Conservation (phyloP, 1,140 invertebrate species). For the Epicauta chinensis region DNA sequence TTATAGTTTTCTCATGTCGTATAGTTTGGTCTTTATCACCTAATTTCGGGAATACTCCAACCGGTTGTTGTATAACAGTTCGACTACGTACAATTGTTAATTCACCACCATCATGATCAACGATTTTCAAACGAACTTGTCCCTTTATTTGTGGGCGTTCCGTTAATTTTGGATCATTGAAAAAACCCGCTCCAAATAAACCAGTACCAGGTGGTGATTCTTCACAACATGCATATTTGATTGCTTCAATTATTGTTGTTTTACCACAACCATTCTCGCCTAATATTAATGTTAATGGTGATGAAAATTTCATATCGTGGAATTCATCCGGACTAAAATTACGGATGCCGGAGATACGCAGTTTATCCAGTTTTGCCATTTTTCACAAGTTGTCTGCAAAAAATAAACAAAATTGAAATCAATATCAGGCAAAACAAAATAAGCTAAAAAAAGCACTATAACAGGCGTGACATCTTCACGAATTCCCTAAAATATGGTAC, state of each 20-base stretch:
- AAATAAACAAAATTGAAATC: too few species aligned
- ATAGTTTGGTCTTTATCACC: too few species aligned
- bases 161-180: slow-evolving; percentile 82
- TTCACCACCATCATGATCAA: slow-evolving; percentile 53
- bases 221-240: slow-evolving; percentile 88
- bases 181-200: slow-evolving; percentile 70
- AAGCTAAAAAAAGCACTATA: too few species aligned
- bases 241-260: slow-evolving; percentile 93
- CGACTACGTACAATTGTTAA: slow-evolving; percentile 54
- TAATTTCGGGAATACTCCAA: too few species aligned
- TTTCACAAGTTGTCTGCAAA: slow-evolving; percentile 5
- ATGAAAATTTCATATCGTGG: slow-evolving; percentile 72
- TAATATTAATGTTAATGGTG: slow-evolving; percentile 88
- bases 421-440: too few species aligned
- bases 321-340: slow-evolving; percentile 78
- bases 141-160: slow-evolving; percentile 47
- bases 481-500: too few species aligned
- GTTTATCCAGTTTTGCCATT: slow-evolving; percentile 62
- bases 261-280: slow-evolving; percentile 99
- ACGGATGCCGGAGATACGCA: slow-evolving; percentile 72
- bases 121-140: slow-evolving; percentile 60
- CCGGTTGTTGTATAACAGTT: slow-evolving; percentile 51
- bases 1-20: neutral
- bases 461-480: too few species aligned
- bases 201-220: slow-evolving; percentile 77